Base-by-base conservation (phyloP, 2,113 vertebrate species). In the Salminus brasiliensis region DNA sequence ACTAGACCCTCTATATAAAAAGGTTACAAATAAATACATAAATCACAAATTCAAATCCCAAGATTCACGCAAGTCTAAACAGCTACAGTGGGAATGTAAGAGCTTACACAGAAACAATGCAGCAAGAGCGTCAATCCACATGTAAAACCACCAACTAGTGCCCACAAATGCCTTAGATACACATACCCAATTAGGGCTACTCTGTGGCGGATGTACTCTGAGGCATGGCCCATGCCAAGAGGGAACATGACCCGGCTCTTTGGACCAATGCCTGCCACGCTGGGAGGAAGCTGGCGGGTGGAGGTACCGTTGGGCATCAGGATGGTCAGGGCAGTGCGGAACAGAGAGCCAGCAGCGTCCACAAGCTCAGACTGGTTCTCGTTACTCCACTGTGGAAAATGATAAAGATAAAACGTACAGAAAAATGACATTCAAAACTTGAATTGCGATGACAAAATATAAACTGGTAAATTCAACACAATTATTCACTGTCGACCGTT, bases 261-360 rank as follows among this genome's bases (percentile, higher is more conserved):
- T 9, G 94, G 89, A 1, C 95, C 95, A 16, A 98, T 94, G 49
- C 81, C 85, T 0, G 97, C 94, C 36, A 99, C 89, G 0, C 98
- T 99, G 0, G 97, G 97, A 49, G 98, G 98, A 73, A 99, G 94
- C 91, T 99, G 98, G 36, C 97, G 95, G 66, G 92, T 90, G 1
- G 94, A 95, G 65, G 93, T 91, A 27, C 94, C 94, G 0, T 94
- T 93, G 2, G 97, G 95, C 89, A 93, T 94, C 88, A 99, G 90
- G 78, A 95, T 67, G 0, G 93, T 93, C 71, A 98, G 65, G 9
- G 92, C 92, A 1, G 91, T 89, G 5, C 93, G 94, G 82, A 98
- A 92, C 78, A 96, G 6, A 65, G 95, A 92, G 29, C 95, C 93
- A 0, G 96, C 96, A 0, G 94, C 90, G 81, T 96, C 93, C 0